Percentiles rank a stretch among this genome's conserved stretches.
Conservation (phyloP, 1,140 invertebrate species). For the Latrodectus geometricus region DNA sequence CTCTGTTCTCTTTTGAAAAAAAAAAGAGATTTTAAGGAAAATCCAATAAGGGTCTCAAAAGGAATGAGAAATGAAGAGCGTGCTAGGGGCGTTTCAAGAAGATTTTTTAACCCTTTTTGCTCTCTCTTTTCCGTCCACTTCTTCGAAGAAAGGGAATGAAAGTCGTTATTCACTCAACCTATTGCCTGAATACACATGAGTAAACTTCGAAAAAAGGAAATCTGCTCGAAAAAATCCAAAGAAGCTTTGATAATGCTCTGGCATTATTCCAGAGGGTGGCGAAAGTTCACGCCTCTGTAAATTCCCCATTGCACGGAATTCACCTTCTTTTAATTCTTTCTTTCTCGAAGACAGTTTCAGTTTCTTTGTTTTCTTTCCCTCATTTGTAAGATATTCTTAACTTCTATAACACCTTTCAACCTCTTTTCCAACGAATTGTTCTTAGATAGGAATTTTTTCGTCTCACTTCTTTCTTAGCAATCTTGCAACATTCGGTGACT, state of each 20-base stretch:
- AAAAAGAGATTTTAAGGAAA: background rate
- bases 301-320: slow-evolving; percentile 43
- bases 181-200: slow-evolving; percentile 50
- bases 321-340: slow-evolving; percentile 11
- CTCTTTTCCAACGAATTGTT: background rate
- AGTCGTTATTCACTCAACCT: slow-evolving; percentile 50
- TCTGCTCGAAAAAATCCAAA: slow-evolving; percentile 15
- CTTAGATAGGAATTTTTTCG: background rate
- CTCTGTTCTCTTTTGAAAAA: background rate
- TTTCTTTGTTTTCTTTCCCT: background rate
- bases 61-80: background rate
- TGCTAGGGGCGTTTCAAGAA: background rate
- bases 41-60: no score
- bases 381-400: slow-evolving; percentile 31
- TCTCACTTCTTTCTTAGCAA: background rate
- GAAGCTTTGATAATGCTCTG: slow-evolving; percentile 36
- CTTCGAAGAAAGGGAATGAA: slow-evolving; percentile 24
- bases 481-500: background rate
- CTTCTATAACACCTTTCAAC: background rate
- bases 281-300: slow-evolving; percentile 48
- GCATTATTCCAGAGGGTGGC: slow-evolving; percentile 43
- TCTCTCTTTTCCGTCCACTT: no score
- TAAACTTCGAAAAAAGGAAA: slow-evolving; percentile 43
- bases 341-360: background rate
- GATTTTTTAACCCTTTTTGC: slow-evolving; percentile 4